Conservation (phyloP, 2,888 invertebrate species). For the Nematopogon swammerdamellus region DNA sequence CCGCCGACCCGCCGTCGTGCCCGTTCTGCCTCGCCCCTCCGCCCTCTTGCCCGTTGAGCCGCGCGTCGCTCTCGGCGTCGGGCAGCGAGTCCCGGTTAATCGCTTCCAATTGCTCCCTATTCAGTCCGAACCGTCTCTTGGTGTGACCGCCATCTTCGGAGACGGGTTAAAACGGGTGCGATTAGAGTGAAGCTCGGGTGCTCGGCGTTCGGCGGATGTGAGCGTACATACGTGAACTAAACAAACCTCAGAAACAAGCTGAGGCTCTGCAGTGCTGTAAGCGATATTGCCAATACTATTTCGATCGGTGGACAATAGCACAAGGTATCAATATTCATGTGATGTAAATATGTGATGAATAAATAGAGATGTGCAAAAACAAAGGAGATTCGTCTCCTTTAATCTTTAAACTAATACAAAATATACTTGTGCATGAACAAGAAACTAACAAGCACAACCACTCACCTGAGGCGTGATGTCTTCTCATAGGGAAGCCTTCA, state of each 20-base stretch:
- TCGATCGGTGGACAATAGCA: too few relatives aligned
- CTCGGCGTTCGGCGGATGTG: background rate
- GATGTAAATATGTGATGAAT: too few relatives aligned
- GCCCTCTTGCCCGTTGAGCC: background rate
- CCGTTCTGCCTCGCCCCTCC: conserved; percentile 13
- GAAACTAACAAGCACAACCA: too few relatives aligned
- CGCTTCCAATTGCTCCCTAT: conserved; percentile 55
- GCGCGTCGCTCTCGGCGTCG: conserved; percentile 19
- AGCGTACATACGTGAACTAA: too few relatives aligned
- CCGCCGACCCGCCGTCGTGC: conserved; percentile 19
- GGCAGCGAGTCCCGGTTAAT: conserved; percentile 49
- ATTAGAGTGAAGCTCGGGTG: conserved; percentile 20
- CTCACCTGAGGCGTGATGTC: conserved; percentile 59
- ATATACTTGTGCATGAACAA: too few relatives aligned
- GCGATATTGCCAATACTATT: too few relatives aligned
- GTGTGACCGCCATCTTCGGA: conserved; percentile 57
- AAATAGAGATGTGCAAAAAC: too few relatives aligned
- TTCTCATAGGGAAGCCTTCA: conserved; percentile 55
- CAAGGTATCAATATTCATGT: too few relatives aligned
- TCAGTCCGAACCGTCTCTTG: conserved; percentile 57
- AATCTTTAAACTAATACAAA: background rate
- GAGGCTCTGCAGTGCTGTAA: too few relatives aligned
- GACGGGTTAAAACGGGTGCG: conserved; percentile 30
- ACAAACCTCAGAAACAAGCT: too few relatives aligned
- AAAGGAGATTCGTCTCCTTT: too few relatives aligned